Percentiles rank a stretch among this genome's conserved stretches.
These are phyloP conservation scores for Smittia aterrima DNA, from an alignment of 2,888 invertebrate genomes.

Conservation along the genomic window DNA sequence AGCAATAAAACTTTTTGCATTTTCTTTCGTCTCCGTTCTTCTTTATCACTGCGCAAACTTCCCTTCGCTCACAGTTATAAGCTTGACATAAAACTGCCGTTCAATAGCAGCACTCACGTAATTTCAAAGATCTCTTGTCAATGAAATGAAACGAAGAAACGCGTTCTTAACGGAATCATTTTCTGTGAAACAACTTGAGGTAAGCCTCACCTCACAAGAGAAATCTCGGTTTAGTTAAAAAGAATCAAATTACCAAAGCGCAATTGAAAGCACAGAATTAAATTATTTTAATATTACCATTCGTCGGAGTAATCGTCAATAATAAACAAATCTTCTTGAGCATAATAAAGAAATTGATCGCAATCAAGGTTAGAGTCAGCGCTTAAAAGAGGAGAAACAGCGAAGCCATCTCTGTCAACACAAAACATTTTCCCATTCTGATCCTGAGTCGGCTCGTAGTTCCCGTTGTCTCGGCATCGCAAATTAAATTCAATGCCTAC, in stretches of 20 bases:
- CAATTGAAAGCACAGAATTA: too few species aligned
- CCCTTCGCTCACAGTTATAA: neutral
- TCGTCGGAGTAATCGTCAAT: too few species aligned
- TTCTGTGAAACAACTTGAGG: too few species aligned
- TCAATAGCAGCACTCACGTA: neutral
- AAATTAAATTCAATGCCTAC: conserved; percentile 56
- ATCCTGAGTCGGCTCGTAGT: conserved; percentile 59
- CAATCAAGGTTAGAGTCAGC: conserved; percentile 18
- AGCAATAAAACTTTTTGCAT: neutral
- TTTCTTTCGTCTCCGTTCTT: neutral
- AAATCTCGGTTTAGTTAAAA: neutral
- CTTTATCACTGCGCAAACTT: neutral
- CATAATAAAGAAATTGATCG: conserved; percentile 35
- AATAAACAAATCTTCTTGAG: conserved; percentile 29
- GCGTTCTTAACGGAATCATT: neutral
- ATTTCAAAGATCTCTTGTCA: neutral
- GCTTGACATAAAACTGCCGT: neutral
- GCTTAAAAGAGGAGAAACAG: conserved; percentile 46
- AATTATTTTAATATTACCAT: too few species aligned
- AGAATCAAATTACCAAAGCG: too few species aligned
- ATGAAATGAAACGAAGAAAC: neutral
- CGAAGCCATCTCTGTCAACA: conserved; percentile 62
- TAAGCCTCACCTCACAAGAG: neutral
- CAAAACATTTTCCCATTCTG: conserved; percentile 58
- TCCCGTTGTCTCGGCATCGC: conserved; percentile 59